These are phyloP conservation scores for Hydrotaea cyrtoneurina DNA, from an alignment of 2,888 invertebrate genomes.

Conservation along the genomic window DNA sequence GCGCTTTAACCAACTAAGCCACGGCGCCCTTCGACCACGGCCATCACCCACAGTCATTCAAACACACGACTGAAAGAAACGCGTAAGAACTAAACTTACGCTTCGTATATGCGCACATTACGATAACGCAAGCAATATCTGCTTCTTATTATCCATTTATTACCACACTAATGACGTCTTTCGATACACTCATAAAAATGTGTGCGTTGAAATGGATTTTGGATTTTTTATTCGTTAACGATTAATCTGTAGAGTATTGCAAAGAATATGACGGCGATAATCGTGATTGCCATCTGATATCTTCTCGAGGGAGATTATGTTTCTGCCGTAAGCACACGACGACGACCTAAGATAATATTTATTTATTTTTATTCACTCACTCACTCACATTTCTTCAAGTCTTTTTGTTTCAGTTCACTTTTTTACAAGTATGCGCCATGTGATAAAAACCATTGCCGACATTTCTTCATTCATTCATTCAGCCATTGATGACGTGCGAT, in stretches of 20 bases:
- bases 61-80: neutral
- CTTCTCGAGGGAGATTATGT: slow-evolving; percentile 6
- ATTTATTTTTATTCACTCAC: slow-evolving; percentile 40
- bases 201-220: neutral
- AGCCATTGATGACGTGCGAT: slow-evolving; percentile 33
- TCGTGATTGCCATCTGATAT: slow-evolving; percentile 31
- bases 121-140: neutral
- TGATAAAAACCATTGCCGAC: slow-evolving; percentile 23
- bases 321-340: neutral
- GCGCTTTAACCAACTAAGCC: slow-evolving; percentile 77
- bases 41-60: neutral
- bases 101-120: neutral
- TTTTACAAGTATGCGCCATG: slow-evolving; percentile 47
- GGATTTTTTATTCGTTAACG: slow-evolving; percentile 47
- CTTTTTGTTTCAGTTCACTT: neutral
- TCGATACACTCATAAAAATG: slow-evolving; percentile 28
- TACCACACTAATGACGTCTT: neutral
- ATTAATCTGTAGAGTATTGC: slow-evolving; percentile 4
- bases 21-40: slow-evolving; percentile 70
- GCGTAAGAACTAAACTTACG: neutral
- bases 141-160: neutral
- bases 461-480: neutral
- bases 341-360: slow-evolving; percentile 42
- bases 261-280: neutral
- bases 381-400: neutral